These are phyloP conservation scores for Cuculus canorus DNA, from an alignment of 2,797 vertebrate species.

Conservation along the genomic window DNA sequence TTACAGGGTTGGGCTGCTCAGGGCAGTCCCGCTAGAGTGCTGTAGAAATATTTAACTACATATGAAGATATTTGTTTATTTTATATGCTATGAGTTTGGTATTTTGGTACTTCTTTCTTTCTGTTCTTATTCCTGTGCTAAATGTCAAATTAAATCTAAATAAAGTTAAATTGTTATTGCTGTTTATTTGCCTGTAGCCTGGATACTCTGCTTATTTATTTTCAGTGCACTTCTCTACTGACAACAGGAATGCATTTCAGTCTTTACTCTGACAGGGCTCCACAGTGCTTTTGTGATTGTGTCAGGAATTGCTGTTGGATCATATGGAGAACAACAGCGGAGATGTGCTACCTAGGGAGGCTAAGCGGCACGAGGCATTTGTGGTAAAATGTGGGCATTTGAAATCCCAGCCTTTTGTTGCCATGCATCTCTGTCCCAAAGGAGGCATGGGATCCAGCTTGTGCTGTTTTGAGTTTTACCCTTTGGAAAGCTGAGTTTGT, in stretches of 20 bases:
- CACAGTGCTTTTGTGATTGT: neutral
- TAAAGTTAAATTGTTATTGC: slow-evolving; percentile 59
- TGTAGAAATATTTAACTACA: slow-evolving; percentile 61
- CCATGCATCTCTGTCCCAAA: neutral
- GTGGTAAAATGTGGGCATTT: neutral
- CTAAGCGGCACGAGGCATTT: neutral
- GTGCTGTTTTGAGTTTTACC: neutral
- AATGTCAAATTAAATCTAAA: slow-evolving; percentile 72
- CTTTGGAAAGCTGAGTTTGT: neutral
- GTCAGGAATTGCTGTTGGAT: neutral
- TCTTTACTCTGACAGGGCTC: neutral
- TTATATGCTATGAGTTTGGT: slow-evolving; percentile 60
- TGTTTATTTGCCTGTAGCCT: slow-evolving; percentile 14
- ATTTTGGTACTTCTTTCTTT: slow-evolving; percentile 71
- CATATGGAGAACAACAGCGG: accelerated
- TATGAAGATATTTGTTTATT: slow-evolving; percentile 46
- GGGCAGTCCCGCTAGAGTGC: slow-evolving; percentile 31
- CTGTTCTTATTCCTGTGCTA: slow-evolving; percentile 68
- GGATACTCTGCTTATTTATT: neutral
- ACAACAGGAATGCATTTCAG: neutral
- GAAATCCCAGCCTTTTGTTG: neutral
- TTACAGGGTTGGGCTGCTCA: slow-evolving; percentile 30
- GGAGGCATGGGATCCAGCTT: neutral
- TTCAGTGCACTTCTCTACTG: neutral
- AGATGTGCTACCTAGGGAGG: accelerated